Conservation (phyloP, 1,140 invertebrate genomes). For the Chrysomallon squamiferum region DNA sequence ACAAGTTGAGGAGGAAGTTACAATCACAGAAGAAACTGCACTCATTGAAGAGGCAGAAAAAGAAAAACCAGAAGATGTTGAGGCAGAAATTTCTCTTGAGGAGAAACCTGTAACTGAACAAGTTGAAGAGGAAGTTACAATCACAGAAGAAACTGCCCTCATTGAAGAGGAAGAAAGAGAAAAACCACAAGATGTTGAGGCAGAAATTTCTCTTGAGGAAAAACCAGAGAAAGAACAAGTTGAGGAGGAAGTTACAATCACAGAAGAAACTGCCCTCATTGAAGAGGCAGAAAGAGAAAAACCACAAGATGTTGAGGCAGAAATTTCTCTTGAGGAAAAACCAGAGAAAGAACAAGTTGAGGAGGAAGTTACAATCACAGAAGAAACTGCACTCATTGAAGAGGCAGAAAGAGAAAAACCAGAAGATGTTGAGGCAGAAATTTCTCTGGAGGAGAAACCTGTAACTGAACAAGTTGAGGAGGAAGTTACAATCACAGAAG, state of each 20-base stretch:
- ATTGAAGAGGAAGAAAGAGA: too few relatives aligned
- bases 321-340: conserved; percentile 20
- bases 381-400: conserved; percentile 11
- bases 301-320: conserved; percentile 15
- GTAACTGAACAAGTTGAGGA: background rate
- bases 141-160: conserved; percentile 11
- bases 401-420: conserved; percentile 17
- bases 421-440: conserved; percentile 20
- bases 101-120: conserved; percentile 13
- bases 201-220: conserved; percentile 5
- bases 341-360: conserved; percentile 7
- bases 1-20: conserved; percentile 1
- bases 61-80: conserved; percentile 8
- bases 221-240: conserved; percentile 3
- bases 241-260: conserved; percentile 11
- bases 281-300: too few relatives aligned
- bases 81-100: conserved; percentile 20
- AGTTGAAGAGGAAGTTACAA: conserved; percentile 14
- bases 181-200: conserved; percentile 9
- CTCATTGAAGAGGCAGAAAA: too few relatives aligned
- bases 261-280: conserved; percentile 6
- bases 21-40: too few relatives aligned
- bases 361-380: conserved; percentile 15
- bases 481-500: conserved; percentile 6
- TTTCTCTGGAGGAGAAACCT: conserved; percentile 10